Base-by-base conservation (phyloP, 2,797 vertebrate genomes). In the Schizopygopsis malacanthus region DNA sequence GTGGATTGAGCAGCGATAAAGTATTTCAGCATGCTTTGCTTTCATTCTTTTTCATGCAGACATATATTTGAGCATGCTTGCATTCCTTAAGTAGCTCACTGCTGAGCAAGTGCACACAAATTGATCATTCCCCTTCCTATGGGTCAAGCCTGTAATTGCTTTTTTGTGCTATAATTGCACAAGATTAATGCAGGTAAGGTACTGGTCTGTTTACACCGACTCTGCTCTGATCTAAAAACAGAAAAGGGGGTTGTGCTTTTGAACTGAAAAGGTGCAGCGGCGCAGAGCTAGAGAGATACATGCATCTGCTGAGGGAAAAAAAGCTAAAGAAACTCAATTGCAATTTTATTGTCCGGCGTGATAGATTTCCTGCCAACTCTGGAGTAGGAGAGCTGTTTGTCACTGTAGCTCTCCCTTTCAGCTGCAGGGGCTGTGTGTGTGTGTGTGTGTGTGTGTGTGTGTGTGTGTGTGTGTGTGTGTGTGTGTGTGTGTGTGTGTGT, bases 241-340 rank as follows among this genome's bases (percentile, higher is more conserved):
- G 90, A 93, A 94, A 92, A 94, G 93, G 56, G 87, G 82, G 81
- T 79, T 82, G 86, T 13, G 83, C 52, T 91, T 91, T 86, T 87
- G 94, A 96, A 95, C 95, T 92, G 91, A 93, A 95, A 95, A 92
- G 94, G 89, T 94, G 95, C 95, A 94, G 93, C 90, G 91, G 93
- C 92, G 94, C 85, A 95, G 94, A 93, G 94, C 94, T 94, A 95
- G 95, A 95, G 94, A 96, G 96, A 97, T 97, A 94, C 96, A 96
- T 97, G 97, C 95, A 95, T 97, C 96, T 96, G 96, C 97, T 98
- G 97, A 97, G 80, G 77, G 92, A 92, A 83, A 95, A 95, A 98
- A 97, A 97, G 95, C 97, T 95, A 97, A 96, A 98, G 98, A 99
- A 99, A 99, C 98, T 99, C 98, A 98, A 99, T 99, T 98, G 98